Evolutionary conservation across 2,888 invertebrate genomes (phyloP).

Genomic region (Hermodice carunculata): DNA sequence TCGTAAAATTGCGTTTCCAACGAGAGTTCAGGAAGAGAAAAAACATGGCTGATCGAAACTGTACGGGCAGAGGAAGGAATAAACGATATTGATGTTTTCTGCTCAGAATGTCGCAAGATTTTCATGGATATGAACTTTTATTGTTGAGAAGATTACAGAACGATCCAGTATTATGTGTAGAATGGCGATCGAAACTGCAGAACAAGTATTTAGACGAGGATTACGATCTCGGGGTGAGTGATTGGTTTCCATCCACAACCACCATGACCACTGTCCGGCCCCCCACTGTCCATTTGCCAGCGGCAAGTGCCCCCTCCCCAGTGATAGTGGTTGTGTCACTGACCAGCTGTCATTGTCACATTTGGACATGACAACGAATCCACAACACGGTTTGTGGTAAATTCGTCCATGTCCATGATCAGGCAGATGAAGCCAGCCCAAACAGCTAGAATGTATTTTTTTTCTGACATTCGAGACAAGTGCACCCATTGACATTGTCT

Average conservation of each 20-base stretch:
- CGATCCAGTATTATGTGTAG: conserved; percentile 59
- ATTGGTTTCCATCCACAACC: background rate
- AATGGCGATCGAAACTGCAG: conserved; percentile 55
- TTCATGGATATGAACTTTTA: conserved; percentile 67
- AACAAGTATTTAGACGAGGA: conserved; percentile 36
- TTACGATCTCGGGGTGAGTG: conserved; percentile 43
- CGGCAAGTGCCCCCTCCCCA: too few species aligned
- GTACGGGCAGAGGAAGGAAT: background rate
- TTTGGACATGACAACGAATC: too few species aligned
- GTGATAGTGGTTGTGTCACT: too few species aligned
- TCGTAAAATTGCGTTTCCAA: background rate
- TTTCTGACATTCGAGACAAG: too few species aligned
- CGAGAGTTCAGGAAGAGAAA: conserved; percentile 12
- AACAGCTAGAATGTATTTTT: too few species aligned
- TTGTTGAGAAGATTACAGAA: conserved; percentile 62
- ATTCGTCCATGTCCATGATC: too few species aligned
- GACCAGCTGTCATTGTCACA: too few species aligned
- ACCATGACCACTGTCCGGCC: too few species aligned
- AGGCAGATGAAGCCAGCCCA: too few species aligned
- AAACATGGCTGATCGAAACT: background rate
- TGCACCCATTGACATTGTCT: too few species aligned
- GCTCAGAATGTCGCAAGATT: conserved; percentile 32
- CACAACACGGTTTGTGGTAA: too few species aligned
- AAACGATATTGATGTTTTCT: background rate
- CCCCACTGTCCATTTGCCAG: too few species aligned